Base-by-base conservation (phyloP, 2,888 invertebrate genomes). In the Hyalella azteca region DNA sequence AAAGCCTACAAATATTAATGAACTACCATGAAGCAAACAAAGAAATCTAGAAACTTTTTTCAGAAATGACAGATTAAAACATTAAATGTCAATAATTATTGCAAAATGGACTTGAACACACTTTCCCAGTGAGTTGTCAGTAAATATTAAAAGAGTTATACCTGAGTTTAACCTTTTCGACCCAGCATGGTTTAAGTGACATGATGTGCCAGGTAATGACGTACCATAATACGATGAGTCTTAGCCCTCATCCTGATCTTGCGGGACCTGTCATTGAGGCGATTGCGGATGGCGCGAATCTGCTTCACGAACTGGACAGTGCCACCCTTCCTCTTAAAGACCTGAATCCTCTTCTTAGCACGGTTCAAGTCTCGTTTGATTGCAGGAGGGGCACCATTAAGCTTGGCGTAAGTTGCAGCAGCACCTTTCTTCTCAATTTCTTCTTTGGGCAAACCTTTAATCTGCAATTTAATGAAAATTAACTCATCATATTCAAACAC, bases 321-420 rank as follows among this genome's bases (percentile, higher is more conserved):
- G 45, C 75, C 75, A 13, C 75, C 75, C n/a, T 45, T 41, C 45
- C 75, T 75, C 75, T 75, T 75, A 45, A 75, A 45, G 36, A 75
- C 75, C 45, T 45, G 40, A 45, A 75, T 75, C 75, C 19, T 75
- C 66, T 29, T 66, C 66, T 66, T 66, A 19, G 66, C 32, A 19
- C 66, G 66, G 66, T 32, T 66, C 66, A 66, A 19, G 36, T 66
- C 66, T 15, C 66, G 66, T 36, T 66, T 66, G 15, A 66, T 66
- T 3, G 66, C 66, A 1, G 66, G 66, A 66, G 66, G 66, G 36
- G 66, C 66, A 29, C 66, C 66, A 19, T 66, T 66, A 19, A 66
- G 39, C 66, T 3, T 36, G 4, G 66, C 66, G 36, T 15, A 11
- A 9, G 19, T 29, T 7, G 66, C 66, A 36, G 66, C 66, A 66